Conservation (phyloP, 2,113 vertebrate species). For the Calidris pugnax region DNA sequence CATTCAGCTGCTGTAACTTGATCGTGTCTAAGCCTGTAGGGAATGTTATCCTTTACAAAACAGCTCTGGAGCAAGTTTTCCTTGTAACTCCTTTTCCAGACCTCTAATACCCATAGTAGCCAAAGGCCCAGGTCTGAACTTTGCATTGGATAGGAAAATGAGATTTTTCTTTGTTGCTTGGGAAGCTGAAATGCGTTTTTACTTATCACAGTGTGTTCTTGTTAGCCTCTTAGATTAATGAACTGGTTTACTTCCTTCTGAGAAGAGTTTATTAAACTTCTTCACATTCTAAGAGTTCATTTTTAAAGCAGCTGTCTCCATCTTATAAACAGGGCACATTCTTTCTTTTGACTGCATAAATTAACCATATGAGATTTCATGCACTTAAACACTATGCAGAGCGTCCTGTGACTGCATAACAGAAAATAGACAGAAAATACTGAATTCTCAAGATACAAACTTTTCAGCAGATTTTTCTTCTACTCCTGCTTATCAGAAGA, state of each 20-base stretch:
- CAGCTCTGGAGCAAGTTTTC: neutral
- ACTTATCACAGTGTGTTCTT: neutral
- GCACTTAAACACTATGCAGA: neutral
- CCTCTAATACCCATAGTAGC: neutral
- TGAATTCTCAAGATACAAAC: neutral
- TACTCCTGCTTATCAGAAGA: neutral
- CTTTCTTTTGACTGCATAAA: conserved; percentile 41
- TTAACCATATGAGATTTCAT: neutral
- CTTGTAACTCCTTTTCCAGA: neutral
- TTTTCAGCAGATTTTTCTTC: neutral
- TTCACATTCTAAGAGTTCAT: conserved; percentile 16
- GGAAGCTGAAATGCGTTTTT: neutral
- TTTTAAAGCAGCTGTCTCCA: conserved; percentile 25
- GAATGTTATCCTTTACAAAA: neutral
- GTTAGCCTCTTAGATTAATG: conserved; percentile 8
- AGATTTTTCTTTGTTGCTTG: neutral
- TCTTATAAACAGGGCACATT: conserved; percentile 50
- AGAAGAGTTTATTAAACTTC: conserved; percentile 28
- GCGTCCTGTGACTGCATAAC: neutral
- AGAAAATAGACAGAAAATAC: neutral
- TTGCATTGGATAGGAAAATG: neutral
- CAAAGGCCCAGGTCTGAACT: neutral
- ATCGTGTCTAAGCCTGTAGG: neutral
- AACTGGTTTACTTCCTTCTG: neutral
- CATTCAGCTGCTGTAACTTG: neutral